These are phyloP conservation scores for Pithys albifrons DNA, from an alignment of 2,113 vertebrate genomes.

Conservation along the genomic window DNA sequence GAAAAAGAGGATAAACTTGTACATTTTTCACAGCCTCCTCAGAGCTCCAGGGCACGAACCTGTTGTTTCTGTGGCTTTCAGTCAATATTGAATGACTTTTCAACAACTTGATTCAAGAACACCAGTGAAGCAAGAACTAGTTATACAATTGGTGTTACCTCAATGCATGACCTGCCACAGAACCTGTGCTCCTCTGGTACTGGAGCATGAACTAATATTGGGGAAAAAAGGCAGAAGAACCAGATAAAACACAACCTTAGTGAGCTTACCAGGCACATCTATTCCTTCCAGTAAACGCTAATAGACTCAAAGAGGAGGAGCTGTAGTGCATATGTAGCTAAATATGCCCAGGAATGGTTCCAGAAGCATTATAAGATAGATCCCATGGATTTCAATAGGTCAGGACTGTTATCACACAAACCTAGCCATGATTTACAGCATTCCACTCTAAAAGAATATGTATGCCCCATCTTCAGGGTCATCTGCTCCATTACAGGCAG, in stretches of 20 bases:
- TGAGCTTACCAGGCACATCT: not conserved
- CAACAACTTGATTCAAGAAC: not conserved
- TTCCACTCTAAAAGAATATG: not conserved
- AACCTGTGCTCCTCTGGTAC: not conserved
- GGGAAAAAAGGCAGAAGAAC: not conserved
- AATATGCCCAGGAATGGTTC: not conserved
- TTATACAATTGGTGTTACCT: not conserved
- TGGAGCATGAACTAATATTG: not conserved
- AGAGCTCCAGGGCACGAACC: not conserved
- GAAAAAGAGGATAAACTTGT: not conserved
- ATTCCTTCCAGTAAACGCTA: not conserved
- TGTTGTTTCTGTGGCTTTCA: not conserved
- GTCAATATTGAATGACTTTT: not conserved
- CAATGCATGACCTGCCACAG: not conserved
- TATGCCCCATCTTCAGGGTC: not conserved
- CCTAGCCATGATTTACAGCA: not conserved
- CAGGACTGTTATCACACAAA: not conserved
- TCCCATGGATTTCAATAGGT: not conserved
- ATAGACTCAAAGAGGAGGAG: not conserved
- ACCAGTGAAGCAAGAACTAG: not conserved
- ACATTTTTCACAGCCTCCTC: not conserved
- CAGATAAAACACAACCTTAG: not conserved
- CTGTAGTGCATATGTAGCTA: not conserved
- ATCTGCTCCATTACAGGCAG: not conserved
- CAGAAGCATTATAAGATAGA: accelerated